These are phyloP conservation scores for Eulacestoma nigropectus DNA, from an alignment of 2,113 vertebrate species.

Conservation along the genomic window DNA sequence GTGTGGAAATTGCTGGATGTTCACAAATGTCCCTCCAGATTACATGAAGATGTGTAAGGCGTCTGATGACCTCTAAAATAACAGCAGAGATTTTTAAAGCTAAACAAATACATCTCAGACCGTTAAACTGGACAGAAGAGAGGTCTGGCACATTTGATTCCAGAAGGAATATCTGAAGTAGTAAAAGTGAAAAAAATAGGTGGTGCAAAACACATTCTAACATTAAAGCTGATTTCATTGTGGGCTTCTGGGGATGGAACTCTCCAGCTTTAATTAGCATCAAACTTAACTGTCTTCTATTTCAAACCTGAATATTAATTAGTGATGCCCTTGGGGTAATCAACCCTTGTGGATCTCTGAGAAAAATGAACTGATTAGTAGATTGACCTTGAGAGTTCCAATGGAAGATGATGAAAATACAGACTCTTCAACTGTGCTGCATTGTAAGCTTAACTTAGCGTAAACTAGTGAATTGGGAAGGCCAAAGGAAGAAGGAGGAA, in stretches of 20 bases:
- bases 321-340: constrained; percentile 52
- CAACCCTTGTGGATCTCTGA: constrained; percentile 22
- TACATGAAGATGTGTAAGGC: background rate
- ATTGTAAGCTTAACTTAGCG: background rate
- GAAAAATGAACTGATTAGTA: constrained; percentile 60
- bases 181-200: background rate
- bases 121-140: background rate
- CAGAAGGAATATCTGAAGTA: background rate
- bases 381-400: constrained; percentile 52
- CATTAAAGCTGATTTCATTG: background rate
- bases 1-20: background rate
- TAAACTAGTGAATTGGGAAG: background rate
- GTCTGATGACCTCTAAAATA: background rate
- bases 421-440: background rate
- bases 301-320: constrained; percentile 57
- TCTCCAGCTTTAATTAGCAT: constrained; percentile 50
- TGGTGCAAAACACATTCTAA: background rate
- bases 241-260: background rate
- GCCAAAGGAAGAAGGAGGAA: background rate
- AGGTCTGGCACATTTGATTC: background rate
- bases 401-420: constrained; percentile 16
- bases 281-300: constrained; percentile 13
- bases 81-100: background rate
- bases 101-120: background rate
- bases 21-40: background rate